Base-by-base conservation (phyloP, 2,113 vertebrate species). In the Trogon surrucura region DNA sequence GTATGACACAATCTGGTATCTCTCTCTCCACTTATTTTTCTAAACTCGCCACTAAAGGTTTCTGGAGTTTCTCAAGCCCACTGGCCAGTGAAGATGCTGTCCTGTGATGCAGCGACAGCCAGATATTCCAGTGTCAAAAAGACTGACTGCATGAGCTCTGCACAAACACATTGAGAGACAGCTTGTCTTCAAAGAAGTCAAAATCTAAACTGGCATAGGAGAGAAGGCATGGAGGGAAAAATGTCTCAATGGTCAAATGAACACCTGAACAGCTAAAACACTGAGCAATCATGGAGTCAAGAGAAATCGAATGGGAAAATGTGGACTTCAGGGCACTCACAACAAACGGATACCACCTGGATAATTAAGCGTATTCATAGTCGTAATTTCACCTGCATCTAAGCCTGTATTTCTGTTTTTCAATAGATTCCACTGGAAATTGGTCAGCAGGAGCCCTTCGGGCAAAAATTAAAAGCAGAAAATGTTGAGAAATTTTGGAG, bases 81-180 rank as follows among this genome's bases (percentile, higher is more conserved):
- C 10, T n/a, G 20, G 45, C 29, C 38, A 77, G 18, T 67, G 53
- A 67, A 56, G 11, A 41, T 67, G 11, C 30, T n/a, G 18, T 30
- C 14, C n/a, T 1, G 1, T 22, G 85, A 58, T 0, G 2, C 13
- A 48, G 2, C 2, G 5, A 12, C 16, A 72, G 38, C 5, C 27
- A 51, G 65, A 72, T 45, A 45, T 25, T 87, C 27, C 41, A 61
- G 8, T 16, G 34, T 80, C 50, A 77, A 67, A 86, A 83, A 60
- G 6, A 73, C 14, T 1, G 5, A 27, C 32, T 80, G 29, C 17
- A 48, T 26, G 50, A 72, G 17, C 19, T 50, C 19, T 83, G 80
- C n/a, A 34, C 25, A 83, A 89, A 51, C 29, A 51, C 19, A 26
- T 8, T 21, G 57, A 41, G 20, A 71, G 53, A 38, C 10, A 64